Conservation (phyloP, 30 jellyfish, hydroid and myxozoan species). For the Aurelia coerulea region DNA sequence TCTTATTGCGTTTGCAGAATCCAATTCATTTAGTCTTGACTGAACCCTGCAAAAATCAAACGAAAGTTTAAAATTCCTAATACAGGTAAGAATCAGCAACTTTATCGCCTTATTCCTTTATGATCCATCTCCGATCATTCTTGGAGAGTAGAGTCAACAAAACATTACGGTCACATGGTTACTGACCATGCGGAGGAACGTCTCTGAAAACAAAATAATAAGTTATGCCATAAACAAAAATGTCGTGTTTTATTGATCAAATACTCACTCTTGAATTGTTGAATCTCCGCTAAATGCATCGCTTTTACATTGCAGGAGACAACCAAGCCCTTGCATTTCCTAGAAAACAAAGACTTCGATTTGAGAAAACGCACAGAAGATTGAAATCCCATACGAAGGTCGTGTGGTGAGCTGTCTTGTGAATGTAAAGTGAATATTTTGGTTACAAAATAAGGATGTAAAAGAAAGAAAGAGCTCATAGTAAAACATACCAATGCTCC, state of each 20-base stretch:
- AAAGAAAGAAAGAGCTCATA: not conserved
- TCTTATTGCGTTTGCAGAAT: slow-evolving; percentile 4
- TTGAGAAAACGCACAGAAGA: not conserved
- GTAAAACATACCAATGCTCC: slow-evolving; percentile 30
- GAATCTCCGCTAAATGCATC: slow-evolving; percentile 56
- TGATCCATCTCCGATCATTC: too few species aligned
- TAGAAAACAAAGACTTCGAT: not conserved
- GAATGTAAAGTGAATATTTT: not conserved
- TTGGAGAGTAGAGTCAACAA: too few species aligned
- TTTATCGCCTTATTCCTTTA: too few species aligned
- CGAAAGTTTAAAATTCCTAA: not conserved
- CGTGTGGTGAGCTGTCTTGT: not conserved
- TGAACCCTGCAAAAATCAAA: not conserved
- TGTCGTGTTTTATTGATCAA: too few species aligned
- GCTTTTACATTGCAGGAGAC: slow-evolving; percentile 43
- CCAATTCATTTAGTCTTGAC: slow-evolving; percentile 6
- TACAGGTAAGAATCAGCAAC: too few species aligned
- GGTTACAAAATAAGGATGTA: not conserved
- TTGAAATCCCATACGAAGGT: not conserved
- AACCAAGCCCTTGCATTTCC: slow-evolving; percentile 49
- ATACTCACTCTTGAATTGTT: slow-evolving; percentile 18
- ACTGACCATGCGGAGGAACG: too few species aligned
- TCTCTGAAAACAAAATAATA: too few species aligned
- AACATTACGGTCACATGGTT: too few species aligned
- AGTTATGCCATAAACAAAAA: too few species aligned